Base-by-base conservation (phyloP, 2,888 invertebrate species). In the Germaria angustata region DNA sequence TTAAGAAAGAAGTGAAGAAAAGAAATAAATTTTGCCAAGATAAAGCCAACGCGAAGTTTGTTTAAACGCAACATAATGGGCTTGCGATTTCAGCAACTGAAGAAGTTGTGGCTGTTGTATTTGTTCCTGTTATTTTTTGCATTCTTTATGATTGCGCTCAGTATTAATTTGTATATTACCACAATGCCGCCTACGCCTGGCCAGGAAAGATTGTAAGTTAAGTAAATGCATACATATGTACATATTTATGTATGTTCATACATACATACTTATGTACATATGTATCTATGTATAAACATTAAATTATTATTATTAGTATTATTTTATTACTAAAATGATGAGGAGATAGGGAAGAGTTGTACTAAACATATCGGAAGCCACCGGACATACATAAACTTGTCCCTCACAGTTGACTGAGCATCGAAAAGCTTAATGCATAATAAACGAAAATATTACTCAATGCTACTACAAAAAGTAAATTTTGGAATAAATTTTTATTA, bases 91-190 rank as follows among this genome's bases (percentile, higher is more conserved):
- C 88, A 91, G 49, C 88, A 90, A 85, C 85, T 91, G 17, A 88
- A 88, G 81, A 91, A 91, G 81, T 86, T 91, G 9, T 91, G 91
- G 91, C 86, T 91, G 11, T 77, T 91, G 53, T 91, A 91, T 84
- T 84, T 91, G 68, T 91, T 91, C 84, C 86, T 91, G 72, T 72
- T 91, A 75, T 91, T 91, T 84, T 91, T 91, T 85, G 89, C 91
- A 72, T 91, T 91, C 86, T 91, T 91, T 73, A 91, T 91, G 90
- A 91, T 91, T 80, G 90, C 91, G 51, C 86, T 91, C 77, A 90
- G 91, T 86, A 91, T 91, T 76, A 91, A 91, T 85, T 86, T 91
- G 73, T 91, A 91, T 86, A 85, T 91, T 80, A 87, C 90, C 84
- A 91, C 90, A 85, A 85, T 90, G 65, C 89, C 90, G 63, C 49